phyloP scores from a whole-genome alignment of 1,140 invertebrate species.

The Tachypleus tridentatus region DNA sequence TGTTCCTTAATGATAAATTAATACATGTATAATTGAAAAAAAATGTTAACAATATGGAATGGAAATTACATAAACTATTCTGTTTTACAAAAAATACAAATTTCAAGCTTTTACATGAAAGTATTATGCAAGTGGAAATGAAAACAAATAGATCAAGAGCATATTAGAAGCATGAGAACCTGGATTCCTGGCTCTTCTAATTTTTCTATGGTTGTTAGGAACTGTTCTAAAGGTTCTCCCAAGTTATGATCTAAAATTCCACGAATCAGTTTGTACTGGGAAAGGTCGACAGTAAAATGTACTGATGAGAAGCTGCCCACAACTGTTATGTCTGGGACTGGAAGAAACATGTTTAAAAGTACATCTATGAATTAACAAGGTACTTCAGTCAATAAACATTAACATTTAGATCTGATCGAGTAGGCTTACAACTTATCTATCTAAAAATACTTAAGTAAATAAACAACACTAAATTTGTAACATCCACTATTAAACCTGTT shows the following conservation, averaged over 20 bases:
- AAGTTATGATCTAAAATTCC: constrained; percentile 84
- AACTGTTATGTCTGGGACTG: constrained; percentile 73
- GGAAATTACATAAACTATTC: background rate
- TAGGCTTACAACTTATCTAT: too few relatives aligned
- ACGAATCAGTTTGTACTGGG: constrained; percentile 76
- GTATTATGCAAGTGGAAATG: background rate
- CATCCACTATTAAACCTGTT: too few relatives aligned
- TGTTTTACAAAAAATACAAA: background rate
- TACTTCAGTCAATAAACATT: too few relatives aligned
- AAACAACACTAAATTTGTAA: too few relatives aligned
- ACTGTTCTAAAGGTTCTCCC: constrained; percentile 71
- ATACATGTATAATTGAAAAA: too few relatives aligned
- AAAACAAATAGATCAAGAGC: constrained; percentile 15
- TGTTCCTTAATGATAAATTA: too few relatives aligned
- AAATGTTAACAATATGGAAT: background rate
- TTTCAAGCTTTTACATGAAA: background rate
- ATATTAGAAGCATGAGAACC: constrained; percentile 28
- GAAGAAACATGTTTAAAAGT: constrained; percentile 23
- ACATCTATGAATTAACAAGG: too few relatives aligned
- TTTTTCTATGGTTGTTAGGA: constrained; percentile 24
- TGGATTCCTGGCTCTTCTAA: constrained; percentile 5
- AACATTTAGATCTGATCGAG: too few relatives aligned
- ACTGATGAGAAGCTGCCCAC: constrained; percentile 75
- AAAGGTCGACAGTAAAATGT: constrained; percentile 62
- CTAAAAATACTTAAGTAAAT: too few relatives aligned